These are phyloP conservation scores for Siphamia tubifer DNA, from an alignment of 2,113 vertebrate genomes.

Conservation along the genomic window DNA sequence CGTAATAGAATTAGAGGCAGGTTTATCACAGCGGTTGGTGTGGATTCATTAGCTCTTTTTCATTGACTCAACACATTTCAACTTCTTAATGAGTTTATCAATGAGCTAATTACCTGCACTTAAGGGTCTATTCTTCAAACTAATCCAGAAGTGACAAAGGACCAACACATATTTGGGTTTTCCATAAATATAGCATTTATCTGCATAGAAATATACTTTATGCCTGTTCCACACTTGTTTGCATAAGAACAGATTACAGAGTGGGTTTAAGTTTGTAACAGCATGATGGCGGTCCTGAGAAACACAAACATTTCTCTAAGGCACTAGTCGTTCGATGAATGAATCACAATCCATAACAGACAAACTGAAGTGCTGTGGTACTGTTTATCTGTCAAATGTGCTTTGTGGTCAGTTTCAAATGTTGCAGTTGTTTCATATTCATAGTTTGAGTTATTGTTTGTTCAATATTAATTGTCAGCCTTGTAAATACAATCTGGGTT, in stretches of 20 bases:
- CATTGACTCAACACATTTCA: slow-evolving; percentile 13
- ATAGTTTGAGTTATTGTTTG: no score
- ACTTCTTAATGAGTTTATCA: slow-evolving; percentile 36
- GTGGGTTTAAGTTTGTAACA: slow-evolving; percentile 21
- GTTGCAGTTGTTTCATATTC: no score
- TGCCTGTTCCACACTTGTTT: neutral
- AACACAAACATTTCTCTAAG: neutral
- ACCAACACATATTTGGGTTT: no score
- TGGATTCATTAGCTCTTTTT: neutral
- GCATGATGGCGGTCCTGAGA: slow-evolving; percentile 2
- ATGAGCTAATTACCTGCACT: slow-evolving; percentile 38
- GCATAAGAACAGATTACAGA: slow-evolving; percentile 19
- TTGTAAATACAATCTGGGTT: no score
- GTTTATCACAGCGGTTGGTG: neutral
- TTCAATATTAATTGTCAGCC: no score
- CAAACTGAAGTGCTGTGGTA: no score
- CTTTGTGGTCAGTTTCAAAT: no score
- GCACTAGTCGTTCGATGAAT: slow-evolving; percentile 6
- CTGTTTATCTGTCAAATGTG: no score
- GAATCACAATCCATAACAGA: neutral
- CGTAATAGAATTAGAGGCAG: neutral
- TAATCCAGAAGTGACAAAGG: neutral
- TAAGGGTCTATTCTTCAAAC: slow-evolving; percentile 20
- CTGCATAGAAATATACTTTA: neutral
- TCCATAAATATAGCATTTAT: neutral